These are phyloP conservation scores for Hydroisotoma schaefferi DNA, from an alignment of 2,888 invertebrate genomes.

Conservation along the genomic window DNA sequence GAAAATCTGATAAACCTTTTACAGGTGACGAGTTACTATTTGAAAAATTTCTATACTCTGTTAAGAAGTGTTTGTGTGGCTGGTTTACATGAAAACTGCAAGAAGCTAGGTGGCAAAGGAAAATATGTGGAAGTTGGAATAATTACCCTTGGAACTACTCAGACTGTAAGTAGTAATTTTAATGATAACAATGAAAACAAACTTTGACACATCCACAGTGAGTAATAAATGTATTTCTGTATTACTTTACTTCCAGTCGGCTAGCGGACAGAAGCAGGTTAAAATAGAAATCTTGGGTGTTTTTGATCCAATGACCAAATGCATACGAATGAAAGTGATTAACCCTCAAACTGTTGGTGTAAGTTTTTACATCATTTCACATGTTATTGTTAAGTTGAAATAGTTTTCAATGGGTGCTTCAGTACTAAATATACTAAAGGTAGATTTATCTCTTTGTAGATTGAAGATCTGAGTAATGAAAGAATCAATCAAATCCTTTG, in stretches of 20 bases:
- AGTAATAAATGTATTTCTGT: no score
- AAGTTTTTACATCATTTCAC: background rate
- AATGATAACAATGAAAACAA: background rate
- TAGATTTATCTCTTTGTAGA: conserved; percentile 51
- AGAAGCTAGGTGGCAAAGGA: conserved; percentile 67
- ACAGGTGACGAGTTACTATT: conserved; percentile 62
- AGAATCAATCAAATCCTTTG: conserved; percentile 68
- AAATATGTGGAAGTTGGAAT: conserved; percentile 74
- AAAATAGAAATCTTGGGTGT: conserved; percentile 85
- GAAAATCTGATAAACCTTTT: conserved; percentile 2
- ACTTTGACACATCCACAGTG: background rate
- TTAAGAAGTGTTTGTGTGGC: conserved; percentile 73
- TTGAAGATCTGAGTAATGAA: conserved; percentile 58
- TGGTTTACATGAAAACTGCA: conserved; percentile 72
- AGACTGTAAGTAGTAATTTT: conserved; percentile 10
- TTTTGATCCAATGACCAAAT: conserved; percentile 68
- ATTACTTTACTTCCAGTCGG: conserved; percentile 19
- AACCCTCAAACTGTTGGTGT: conserved; percentile 56
- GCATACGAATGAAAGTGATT: conserved; percentile 73
- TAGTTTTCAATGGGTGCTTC: background rate
- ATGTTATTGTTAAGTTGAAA: conserved; percentile 16
- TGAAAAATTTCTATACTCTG: conserved; percentile 66
- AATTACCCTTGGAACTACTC: conserved; percentile 78
- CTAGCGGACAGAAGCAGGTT: conserved; percentile 58
- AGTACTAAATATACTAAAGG: background rate